Evolutionary conservation across 1,140 invertebrate genomes (phyloP), one percentile per base, ranked within the genome.

Genomic region (Aphis gossypii): DNA sequence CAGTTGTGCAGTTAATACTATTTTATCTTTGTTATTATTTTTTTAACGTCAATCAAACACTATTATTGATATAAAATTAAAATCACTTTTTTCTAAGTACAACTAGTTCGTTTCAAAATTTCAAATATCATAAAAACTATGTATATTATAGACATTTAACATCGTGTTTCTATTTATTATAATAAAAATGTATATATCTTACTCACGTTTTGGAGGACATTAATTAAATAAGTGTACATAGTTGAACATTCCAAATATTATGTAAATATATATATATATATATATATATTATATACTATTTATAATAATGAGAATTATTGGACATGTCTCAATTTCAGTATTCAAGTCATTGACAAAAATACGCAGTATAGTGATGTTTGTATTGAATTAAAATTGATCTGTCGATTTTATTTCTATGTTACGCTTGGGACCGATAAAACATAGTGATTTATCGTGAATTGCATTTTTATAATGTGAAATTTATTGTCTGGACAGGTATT

Each of bases 361-460:
- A 54, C 21, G 9, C 35, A 41, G 0, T 25, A 1, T 23, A 83
- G 9, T 20, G 44, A 11, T 56, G n/a, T 30, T 56, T 1, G 87
- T 11, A 35, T 30, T 60, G 89, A 60, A 91, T 68, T 90, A 44
- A 90, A 68, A 90, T n/a, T 25, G 41, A 21, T 48, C 82, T 25
- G 90, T 51, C 21, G 21, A 35, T 76, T 83, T 76, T 46, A 23
- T 92, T 82, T 23, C 11, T 8, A 92, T 92, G 68, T 92, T 51
- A 92, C 68, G 3, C 90, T 92, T 48, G 90, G 68, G 90, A 82
- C 25, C 90, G 20, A 92, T 92, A 92, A 92, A 92, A 82, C 25
- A 92, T 46, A 4, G 41, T 46, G 41, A 48, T 92, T 83, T 91
- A 46, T 92, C n/a, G 68, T 1, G 68, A 38, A 92, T 92, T n/a